Evolutionary conservation across 2,113 vertebrate genomes (phyloP).

Genomic region (Odocoileus hemionus): DNA sequence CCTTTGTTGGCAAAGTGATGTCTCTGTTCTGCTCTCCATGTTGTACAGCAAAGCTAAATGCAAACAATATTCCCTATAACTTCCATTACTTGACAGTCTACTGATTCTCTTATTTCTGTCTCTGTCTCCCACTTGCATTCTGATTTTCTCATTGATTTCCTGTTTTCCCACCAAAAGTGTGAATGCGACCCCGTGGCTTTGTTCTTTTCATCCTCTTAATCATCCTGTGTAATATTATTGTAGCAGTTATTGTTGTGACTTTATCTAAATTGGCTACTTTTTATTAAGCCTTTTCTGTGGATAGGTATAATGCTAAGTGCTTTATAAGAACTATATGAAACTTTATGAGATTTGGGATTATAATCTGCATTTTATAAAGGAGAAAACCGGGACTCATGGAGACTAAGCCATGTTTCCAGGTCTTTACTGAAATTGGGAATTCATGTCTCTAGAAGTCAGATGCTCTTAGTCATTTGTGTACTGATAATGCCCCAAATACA

Average conservation of each 20-base stretch:
- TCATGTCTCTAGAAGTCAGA: neutral
- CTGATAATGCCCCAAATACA: neutral
- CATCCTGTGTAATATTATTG: neutral
- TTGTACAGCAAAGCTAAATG: neutral
- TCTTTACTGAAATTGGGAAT: neutral
- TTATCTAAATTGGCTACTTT: neutral
- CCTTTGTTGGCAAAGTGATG: neutral
- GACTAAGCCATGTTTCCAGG: neutral
- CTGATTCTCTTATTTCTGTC: neutral
- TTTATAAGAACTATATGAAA: neutral
- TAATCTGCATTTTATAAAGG: neutral
- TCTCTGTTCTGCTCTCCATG: neutral
- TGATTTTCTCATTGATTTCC: neutral
- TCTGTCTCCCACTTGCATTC: neutral
- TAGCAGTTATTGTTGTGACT: neutral
- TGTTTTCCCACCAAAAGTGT: neutral
- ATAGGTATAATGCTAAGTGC: neutral
- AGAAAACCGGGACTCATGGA: neutral
- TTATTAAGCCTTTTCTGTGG: neutral
- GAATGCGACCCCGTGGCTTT: neutral
- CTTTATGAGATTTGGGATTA: neutral
- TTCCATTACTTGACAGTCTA: neutral
- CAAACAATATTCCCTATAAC: neutral
- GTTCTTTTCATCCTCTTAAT: neutral
- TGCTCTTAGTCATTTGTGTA: neutral